Evolutionary conservation across 2,888 invertebrate genomes (phyloP).

Genomic region (Barypeithes pellucidus): DNA sequence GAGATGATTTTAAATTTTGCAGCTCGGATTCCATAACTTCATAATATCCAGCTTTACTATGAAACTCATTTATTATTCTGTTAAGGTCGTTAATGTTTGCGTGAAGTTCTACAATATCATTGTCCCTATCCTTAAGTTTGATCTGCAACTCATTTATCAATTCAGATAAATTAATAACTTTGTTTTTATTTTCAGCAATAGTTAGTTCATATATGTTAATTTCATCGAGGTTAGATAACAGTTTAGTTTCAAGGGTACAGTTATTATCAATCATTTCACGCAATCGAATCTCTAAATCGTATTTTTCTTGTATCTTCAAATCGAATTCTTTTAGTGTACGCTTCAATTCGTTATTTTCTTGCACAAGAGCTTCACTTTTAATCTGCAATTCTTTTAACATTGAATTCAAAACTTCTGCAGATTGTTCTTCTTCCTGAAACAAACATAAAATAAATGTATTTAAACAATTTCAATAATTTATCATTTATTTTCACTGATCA

Average conservation of each 20-base stretch:
- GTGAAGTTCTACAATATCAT: conserved; percentile 67
- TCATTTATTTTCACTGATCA: background rate
- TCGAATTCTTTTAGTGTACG: conserved; percentile 60
- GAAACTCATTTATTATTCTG: conserved; percentile 71
- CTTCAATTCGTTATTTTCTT: conserved; percentile 62
- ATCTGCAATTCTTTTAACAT: conserved; percentile 53
- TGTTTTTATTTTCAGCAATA: conserved; percentile 65
- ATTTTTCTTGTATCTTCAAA: conserved; percentile 62
- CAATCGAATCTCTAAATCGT: conserved; percentile 61
- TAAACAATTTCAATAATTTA: background rate
- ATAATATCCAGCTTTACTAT: conserved; percentile 70
- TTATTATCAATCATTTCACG: conserved; percentile 57
- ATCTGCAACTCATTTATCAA: conserved; percentile 62
- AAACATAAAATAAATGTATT: background rate
- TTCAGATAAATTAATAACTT: conserved; percentile 64
- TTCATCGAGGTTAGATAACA: conserved; percentile 62
- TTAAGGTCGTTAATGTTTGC: conserved; percentile 72
- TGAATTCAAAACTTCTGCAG: conserved; percentile 40
- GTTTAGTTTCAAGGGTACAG: conserved; percentile 61
- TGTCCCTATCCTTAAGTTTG: conserved; percentile 62
- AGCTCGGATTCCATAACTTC: conserved; percentile 74
- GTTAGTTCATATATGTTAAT: conserved; percentile 63
- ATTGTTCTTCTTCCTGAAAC: conserved; percentile 15
- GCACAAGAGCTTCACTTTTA: conserved; percentile 59
- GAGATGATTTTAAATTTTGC: conserved; percentile 73